These are phyloP conservation scores for Drosophila setifemur DNA, from an alignment of 1,140 invertebrate genomes.

Conservation along the genomic window DNA sequence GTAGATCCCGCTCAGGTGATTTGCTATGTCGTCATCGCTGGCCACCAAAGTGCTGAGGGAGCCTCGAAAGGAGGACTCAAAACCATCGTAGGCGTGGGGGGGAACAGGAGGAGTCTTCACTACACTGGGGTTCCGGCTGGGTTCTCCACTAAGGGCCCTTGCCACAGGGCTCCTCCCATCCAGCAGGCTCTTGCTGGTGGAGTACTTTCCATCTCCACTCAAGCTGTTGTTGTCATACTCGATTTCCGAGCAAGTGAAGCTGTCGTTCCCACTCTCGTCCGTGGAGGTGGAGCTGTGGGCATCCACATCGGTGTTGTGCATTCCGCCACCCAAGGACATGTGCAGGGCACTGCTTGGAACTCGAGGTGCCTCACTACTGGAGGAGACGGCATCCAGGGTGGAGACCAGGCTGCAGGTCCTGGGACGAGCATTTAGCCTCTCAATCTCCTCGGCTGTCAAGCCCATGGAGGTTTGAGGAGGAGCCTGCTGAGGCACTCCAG, in stretches of 20 bases:
- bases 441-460: slow-evolving; percentile 95
- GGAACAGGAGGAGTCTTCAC: slow-evolving; percentile 85
- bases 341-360: slow-evolving; percentile 86
- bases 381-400: slow-evolving; percentile 95
- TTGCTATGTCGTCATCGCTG: slow-evolving; percentile 94
- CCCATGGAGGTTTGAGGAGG: slow-evolving; percentile 88
- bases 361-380: slow-evolving; percentile 92
- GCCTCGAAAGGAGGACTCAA: slow-evolving; percentile 96
- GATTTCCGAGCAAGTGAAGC: slow-evolving; percentile 98
- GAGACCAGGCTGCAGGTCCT: slow-evolving; percentile 94
- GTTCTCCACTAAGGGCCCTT: slow-evolving; percentile 84
- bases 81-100: slow-evolving; percentile 93
- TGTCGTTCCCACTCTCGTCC: slow-evolving; percentile 97
- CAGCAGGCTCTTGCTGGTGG: slow-evolving; percentile 87
- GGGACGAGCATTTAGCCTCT: slow-evolving; percentile 93
- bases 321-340: slow-evolving; percentile 83
- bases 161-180: slow-evolving; percentile 85
- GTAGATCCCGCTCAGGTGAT: slow-evolving; percentile 88
- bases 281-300: slow-evolving; percentile 93
- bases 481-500: slow-evolving; percentile 85
- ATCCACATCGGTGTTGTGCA: slow-evolving; percentile 87
- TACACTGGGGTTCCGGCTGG: slow-evolving; percentile 79
- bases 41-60: slow-evolving; percentile 96
- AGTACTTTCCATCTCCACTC: slow-evolving; percentile 89
- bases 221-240: slow-evolving; percentile 96